Conservation (phyloP, 2,797 vertebrate species). For the Crypturellus tataupa region DNA sequence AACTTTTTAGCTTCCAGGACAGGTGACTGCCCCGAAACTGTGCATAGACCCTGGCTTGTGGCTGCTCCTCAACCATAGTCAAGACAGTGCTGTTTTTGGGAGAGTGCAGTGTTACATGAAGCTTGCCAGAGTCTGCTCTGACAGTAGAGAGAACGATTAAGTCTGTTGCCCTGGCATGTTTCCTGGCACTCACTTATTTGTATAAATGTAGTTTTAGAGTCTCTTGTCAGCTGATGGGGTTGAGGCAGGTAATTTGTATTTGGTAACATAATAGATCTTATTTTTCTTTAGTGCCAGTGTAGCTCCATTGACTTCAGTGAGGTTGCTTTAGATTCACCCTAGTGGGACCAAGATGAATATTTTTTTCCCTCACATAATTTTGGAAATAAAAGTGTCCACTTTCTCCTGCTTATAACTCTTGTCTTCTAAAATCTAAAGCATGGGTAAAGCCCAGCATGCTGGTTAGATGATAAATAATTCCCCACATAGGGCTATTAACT, state of each 20-base stretch:
- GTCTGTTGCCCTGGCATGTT: neutral
- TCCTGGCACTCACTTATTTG: conserved; percentile 3
- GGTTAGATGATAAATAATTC: neutral
- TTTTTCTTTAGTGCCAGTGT: neutral
- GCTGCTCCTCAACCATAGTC: neutral
- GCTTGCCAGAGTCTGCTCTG: neutral
- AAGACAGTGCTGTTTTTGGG: neutral
- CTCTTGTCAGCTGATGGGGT: neutral
- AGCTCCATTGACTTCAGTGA: neutral
- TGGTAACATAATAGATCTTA: neutral
- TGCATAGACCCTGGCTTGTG: neutral
- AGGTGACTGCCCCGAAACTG: conserved; percentile 28
- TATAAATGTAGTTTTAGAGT: neutral
- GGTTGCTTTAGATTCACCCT: neutral
- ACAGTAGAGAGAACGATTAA: neutral
- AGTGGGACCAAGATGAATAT: neutral
- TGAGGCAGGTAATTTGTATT: neutral
- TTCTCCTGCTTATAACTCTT: neutral
- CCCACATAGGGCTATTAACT: neutral
- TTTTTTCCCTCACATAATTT: neutral
- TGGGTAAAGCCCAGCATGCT: neutral
- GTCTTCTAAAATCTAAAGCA: neutral
- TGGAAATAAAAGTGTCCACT: neutral
- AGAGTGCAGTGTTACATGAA: neutral
- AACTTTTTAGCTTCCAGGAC: conserved; percentile 12